These are phyloP conservation scores for Phrynocephalus versicolor DNA, from an alignment of 2,113 vertebrate species.

Conservation along the genomic window DNA sequence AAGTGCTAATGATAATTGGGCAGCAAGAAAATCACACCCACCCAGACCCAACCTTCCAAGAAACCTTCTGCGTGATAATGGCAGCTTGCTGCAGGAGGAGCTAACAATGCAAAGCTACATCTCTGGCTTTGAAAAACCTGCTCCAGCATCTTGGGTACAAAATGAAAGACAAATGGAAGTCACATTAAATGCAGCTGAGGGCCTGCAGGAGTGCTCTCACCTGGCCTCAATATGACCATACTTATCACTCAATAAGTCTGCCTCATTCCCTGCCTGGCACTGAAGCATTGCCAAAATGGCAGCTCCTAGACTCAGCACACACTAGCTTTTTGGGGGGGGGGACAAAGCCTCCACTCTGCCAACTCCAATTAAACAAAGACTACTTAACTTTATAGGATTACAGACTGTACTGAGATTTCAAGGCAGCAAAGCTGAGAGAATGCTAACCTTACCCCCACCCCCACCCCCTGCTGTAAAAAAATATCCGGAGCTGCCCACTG, in stretches of 20 bases:
- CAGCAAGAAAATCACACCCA: background rate
- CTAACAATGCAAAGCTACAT: background rate
- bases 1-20: background rate
- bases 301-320: conserved; percentile 2
- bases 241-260: background rate
- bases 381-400: background rate
- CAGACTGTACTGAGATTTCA: background rate
- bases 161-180: background rate
- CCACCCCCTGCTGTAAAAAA: background rate
- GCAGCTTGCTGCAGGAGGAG: background rate
- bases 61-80: background rate
- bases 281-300: background rate
- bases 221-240: background rate
- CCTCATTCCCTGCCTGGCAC: background rate
- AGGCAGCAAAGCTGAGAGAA: background rate
- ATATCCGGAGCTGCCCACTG: background rate
- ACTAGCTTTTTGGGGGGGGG: background rate
- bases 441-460: background rate
- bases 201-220: too few species aligned
- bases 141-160: background rate
- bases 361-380: background rate
- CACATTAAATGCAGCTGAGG: background rate
- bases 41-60: background rate
- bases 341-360: conserved; percentile 46
- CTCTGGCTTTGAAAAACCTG: background rate